Evolutionary conservation across 2,113 vertebrate genomes (phyloP).

Genomic region (Callaeas wilsoni): DNA sequence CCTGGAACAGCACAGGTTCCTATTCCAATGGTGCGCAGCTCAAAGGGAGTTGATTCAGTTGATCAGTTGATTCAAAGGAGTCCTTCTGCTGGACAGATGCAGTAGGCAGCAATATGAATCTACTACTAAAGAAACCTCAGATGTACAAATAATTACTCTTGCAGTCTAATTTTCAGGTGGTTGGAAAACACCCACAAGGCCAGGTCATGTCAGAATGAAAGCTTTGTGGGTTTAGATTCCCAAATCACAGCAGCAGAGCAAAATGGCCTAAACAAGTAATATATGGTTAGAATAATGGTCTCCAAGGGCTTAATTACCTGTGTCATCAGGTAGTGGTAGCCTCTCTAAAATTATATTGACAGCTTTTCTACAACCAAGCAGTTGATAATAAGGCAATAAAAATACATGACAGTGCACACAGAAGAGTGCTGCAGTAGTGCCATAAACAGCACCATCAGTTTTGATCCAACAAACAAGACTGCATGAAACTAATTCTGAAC

Average conservation of each 20-base stretch:
- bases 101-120: not conserved
- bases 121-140: not conserved
- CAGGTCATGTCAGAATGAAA: not conserved
- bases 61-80: too few species aligned
- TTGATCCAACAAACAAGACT: not conserved
- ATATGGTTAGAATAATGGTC: slow-evolving; percentile 15
- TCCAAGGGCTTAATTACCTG: slow-evolving; percentile 67
- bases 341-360: slow-evolving; percentile 47
- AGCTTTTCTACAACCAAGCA: slow-evolving; percentile 18
- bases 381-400: slow-evolving; percentile 51
- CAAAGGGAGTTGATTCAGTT: not conserved
- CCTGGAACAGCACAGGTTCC: not conserved
- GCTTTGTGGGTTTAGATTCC: not conserved
- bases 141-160: not conserved
- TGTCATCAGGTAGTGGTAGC: slow-evolving; percentile 56
- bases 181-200: not conserved
- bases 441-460: not conserved
- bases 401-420: not conserved
- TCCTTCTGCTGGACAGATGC: not conserved
- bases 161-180: not conserved
- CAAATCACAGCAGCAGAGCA: not conserved
- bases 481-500: not conserved
- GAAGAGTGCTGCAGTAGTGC: not conserved
- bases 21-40: not conserved
- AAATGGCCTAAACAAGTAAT: not conserved